Conservation (phyloP, 2,113 vertebrate species). For the Circaetus cinerascens region DNA sequence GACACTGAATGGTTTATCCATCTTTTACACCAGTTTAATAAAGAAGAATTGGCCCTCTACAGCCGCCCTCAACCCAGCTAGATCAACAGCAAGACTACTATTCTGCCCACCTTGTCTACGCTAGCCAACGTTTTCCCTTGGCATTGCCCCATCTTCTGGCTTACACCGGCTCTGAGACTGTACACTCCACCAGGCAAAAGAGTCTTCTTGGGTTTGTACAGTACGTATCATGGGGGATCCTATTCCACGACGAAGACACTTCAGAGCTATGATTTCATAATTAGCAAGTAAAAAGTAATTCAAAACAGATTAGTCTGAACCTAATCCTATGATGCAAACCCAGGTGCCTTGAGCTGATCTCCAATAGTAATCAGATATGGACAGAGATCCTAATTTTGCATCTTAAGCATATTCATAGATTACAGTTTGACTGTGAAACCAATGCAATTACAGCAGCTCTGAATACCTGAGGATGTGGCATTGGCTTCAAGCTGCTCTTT, state of each 20-base stretch:
- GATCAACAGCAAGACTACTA: background rate
- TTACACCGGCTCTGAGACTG: background rate
- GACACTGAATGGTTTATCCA: background rate
- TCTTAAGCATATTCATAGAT: background rate
- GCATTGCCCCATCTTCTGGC: background rate
- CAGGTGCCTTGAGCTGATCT: background rate
- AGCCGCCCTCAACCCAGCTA: background rate
- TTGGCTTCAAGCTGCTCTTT: background rate
- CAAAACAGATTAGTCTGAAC: background rate
- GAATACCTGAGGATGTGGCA: background rate
- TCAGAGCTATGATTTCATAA: background rate
- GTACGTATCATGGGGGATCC: background rate
- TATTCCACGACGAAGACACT: background rate
- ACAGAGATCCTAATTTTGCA: background rate
- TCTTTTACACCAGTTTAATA: background rate
- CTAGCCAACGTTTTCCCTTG: background rate
- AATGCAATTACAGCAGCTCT: background rate
- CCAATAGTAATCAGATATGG: background rate
- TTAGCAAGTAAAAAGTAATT: background rate
- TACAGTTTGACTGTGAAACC: background rate
- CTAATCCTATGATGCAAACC: background rate
- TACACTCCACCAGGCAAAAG: accelerated
- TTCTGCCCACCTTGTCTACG: background rate
- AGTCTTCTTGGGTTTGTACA: background rate
- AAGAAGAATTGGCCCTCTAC: background rate